Base-by-base conservation (phyloP, 2,797 vertebrate species). In the Argentina silus region DNA sequence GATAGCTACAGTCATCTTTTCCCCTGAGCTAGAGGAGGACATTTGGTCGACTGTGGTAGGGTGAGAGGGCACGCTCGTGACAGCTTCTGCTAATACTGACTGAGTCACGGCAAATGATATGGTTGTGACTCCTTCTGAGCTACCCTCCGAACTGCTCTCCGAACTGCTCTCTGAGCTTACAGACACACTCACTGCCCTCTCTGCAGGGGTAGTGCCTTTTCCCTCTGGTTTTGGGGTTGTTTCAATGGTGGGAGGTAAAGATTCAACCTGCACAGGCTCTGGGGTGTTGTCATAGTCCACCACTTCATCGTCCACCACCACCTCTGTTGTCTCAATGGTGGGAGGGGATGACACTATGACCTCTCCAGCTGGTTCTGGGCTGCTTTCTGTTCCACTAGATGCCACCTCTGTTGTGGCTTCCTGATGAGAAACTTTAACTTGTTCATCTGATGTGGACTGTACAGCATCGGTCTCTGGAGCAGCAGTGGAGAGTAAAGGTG, bases 81-180 rank as follows among this genome's bases (percentile, higher is more conserved):
- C 44, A 23, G 23, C 79, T 74, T 10, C 44, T 77, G 74, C 42
- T 44, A 36, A 27, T 61, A 9, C 36, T 21, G 69, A 64, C 3
- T 68, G 69, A 4, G 80, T 80, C 11, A 43, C 42, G 44, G 62
- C n/a, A n/a, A n/a, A n/a, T n/a, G n/a, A n/a, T n/a, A 19, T 5
- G n/a, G 42, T 7, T 9, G 10, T 1, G 56, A 19, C 51, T 63
- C 68, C 19, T 85, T n/a, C n/a, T n/a, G n/a, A n/a, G n/a, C n/a
- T n/a, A n/a, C n/a, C 77, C 27, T 83, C 76, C 73, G 63, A 74
- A 21, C 17, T 74, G 45, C 56, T 81, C 61, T 77, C 71, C 70
- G 47, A 71, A 17, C 43, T 81, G 43, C 44, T 78, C 19, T 72
- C 19, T 27, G 11, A 70, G 55, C 17, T 45, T 23, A 17, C 42